phyloP scores from a whole-genome alignment of 2,888 invertebrate genomes.

The Stramonita haemastoma region DNA sequence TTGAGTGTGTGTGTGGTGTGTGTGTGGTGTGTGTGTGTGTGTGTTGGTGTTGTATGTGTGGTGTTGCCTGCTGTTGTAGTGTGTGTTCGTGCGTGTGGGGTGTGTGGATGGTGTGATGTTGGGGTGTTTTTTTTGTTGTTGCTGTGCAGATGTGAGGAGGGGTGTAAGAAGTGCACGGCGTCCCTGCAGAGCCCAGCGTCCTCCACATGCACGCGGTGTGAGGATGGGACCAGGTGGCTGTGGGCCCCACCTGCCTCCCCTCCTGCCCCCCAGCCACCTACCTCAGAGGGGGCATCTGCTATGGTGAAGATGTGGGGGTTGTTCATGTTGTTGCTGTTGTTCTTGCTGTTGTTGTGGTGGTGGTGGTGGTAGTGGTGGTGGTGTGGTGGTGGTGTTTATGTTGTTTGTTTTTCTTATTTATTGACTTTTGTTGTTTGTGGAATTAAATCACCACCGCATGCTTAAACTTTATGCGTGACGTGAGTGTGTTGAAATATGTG shows the following conservation, averaged over 20 bases:
- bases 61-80: not conserved
- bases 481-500: too few relatives aligned
- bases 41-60: too few relatives aligned
- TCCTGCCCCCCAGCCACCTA: constrained; percentile 60
- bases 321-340: not conserved
- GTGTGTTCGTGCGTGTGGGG: too few relatives aligned
- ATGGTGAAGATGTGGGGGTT: constrained; percentile 51
- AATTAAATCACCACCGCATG: not conserved
- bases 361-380: not conserved
- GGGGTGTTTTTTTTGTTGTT: too few relatives aligned
- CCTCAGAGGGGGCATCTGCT: constrained; percentile 57
- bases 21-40: too few relatives aligned
- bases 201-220: constrained; percentile 58
- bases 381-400: not conserved
- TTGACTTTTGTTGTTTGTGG: not conserved
- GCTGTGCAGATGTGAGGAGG: constrained; percentile 41
- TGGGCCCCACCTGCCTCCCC: constrained; percentile 57
- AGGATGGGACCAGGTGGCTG: constrained; percentile 52
- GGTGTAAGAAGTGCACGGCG: constrained; percentile 60
- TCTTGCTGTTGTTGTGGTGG: not conserved
- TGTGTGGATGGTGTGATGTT: too few relatives aligned
- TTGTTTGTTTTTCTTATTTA: not conserved
- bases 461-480: too few relatives aligned
- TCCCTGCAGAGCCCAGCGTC: not conserved
- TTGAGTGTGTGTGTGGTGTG: constrained; percentile 5